These are phyloP conservation scores for Xestia rhomboidea DNA, from an alignment of 2,888 invertebrate genomes.

Conservation along the genomic window DNA sequence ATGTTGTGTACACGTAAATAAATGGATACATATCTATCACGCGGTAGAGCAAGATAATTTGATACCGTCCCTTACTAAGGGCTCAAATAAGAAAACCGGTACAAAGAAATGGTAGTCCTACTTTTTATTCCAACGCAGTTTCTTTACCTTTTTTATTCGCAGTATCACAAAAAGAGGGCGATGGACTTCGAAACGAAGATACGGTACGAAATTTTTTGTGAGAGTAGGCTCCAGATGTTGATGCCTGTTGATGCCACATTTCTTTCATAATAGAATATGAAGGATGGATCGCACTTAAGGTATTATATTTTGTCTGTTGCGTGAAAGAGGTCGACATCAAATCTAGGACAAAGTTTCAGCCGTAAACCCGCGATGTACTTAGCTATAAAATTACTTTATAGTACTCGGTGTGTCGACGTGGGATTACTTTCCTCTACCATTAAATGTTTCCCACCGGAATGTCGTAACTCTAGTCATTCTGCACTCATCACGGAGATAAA, in stretches of 20 bases:
- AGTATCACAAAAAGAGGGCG: constrained; percentile 1
- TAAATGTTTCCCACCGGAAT: constrained; percentile 59
- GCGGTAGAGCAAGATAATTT: constrained; percentile 70
- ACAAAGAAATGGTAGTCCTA: not conserved
- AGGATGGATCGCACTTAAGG: constrained; percentile 41
- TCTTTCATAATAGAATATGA: constrained; percentile 46
- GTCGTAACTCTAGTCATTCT: constrained; percentile 54
- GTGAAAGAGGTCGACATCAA: constrained; percentile 26
- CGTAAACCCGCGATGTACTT: constrained; percentile 59
- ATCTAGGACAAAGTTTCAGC: constrained; percentile 53
- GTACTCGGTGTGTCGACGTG: constrained; percentile 44
- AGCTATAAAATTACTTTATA: constrained; percentile 66
- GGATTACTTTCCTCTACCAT: constrained; percentile 55
- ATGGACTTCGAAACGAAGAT: constrained; percentile 22
- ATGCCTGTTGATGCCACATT: constrained; percentile 47
- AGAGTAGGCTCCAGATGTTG: constrained; percentile 43
- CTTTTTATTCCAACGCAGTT: constrained; percentile 44
- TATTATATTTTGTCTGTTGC: constrained; percentile 13
- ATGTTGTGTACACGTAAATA: constrained; percentile 53
- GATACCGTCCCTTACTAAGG: constrained; percentile 60
- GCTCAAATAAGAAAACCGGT: constrained; percentile 17
- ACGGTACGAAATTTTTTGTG: constrained; percentile 21
- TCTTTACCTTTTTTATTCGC: constrained; percentile 1
- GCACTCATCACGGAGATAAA: constrained; percentile 56
- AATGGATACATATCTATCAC: constrained; percentile 70